phyloP scores from a whole-genome alignment of 2,888 invertebrate genomes.

The Erannis defoliaria region DNA sequence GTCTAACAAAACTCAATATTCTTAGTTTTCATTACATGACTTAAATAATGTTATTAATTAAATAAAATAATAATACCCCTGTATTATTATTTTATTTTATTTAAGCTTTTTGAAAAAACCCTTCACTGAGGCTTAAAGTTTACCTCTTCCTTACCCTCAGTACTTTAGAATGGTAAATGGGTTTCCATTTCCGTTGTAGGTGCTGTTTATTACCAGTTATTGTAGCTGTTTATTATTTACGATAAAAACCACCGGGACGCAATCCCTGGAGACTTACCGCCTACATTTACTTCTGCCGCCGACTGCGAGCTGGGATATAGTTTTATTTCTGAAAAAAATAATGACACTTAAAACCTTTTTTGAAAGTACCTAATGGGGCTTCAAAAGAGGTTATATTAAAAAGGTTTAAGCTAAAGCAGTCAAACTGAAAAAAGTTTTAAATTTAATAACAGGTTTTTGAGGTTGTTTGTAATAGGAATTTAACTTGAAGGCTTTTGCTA shows the following conservation, averaged over 20 bases:
- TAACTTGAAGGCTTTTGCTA: no score
- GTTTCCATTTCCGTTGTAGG: slow-evolving; percentile 39
- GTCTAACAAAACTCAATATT: no score
- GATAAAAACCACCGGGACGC: slow-evolving; percentile 46
- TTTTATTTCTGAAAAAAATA: slow-evolving; percentile 66
- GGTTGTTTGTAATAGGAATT: no score
- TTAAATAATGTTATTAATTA: no score
- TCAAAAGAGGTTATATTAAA: no score
- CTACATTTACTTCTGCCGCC: slow-evolving; percentile 59
- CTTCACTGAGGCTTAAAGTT: neutral
- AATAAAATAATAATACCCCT: no score
- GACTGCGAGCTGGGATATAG: slow-evolving; percentile 66
- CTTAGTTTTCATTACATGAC: no score
- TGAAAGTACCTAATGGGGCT: neutral
- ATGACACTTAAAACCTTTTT: neutral
- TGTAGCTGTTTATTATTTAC: slow-evolving; percentile 47
- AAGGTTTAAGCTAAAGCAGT: no score
- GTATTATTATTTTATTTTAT: no score
- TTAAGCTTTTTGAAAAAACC: no score
- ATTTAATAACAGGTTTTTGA: no score
- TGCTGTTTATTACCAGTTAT: slow-evolving; percentile 35
- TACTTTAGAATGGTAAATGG: slow-evolving; percentile 27
- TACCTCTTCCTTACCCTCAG: neutral
- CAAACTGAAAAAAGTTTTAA: no score
- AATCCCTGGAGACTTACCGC: slow-evolving; percentile 55